Conservation (phyloP, 2,888 invertebrate genomes). For the Mesochorus sp. region DNA sequence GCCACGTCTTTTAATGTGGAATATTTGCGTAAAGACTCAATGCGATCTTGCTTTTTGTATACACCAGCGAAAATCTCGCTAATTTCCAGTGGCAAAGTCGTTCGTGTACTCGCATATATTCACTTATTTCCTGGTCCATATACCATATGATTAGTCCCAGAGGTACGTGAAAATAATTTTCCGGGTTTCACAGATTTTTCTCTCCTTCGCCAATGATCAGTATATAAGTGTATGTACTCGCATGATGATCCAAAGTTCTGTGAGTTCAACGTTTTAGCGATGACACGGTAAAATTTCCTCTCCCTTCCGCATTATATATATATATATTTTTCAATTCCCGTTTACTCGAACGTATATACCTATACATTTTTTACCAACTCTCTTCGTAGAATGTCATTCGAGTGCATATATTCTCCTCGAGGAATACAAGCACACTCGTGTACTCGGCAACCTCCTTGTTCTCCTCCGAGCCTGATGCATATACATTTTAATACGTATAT, state of each 20-base stretch:
- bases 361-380: constrained; percentile 1
- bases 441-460: constrained; percentile 14
- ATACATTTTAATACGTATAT: constrained; percentile 21
- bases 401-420: background rate
- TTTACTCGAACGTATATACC: background rate
- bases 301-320: background rate
- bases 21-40: too few species aligned
- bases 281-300: constrained; percentile 35
- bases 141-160: background rate
- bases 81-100: constrained; percentile 26
- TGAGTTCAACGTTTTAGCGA: constrained; percentile 48
- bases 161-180: constrained; percentile 1
- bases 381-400: constrained; percentile 8
- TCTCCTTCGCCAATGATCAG: constrained; percentile 11
- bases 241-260: constrained; percentile 5
- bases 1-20: too few species aligned
- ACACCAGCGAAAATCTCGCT: constrained; percentile 31
- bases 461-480: background rate
- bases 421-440: background rate
- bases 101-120: constrained; percentile 25
- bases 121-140: constrained; percentile 10
- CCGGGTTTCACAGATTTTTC: background rate
- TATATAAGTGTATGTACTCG: background rate
- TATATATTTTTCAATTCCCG: background rate
- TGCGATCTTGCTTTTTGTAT: too few species aligned